Conservation (phyloP, 2,113 vertebrate species). For the Pseudolaguvia tuberculata region DNA sequence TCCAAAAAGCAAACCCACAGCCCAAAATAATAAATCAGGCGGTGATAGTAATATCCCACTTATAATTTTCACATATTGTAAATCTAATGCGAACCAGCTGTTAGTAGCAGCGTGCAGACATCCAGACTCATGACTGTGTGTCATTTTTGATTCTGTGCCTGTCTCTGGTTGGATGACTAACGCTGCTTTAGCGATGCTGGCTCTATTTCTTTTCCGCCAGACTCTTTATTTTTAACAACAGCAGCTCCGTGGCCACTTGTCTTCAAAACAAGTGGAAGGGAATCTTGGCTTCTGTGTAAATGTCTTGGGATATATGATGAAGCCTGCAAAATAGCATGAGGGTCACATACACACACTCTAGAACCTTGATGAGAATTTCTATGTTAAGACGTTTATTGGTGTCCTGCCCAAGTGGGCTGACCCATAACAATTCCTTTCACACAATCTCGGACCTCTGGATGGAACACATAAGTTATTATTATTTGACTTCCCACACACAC, state of each 20-base stretch:
- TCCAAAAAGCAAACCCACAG: neutral
- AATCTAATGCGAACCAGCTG: constrained; percentile 15
- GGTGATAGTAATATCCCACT: neutral
- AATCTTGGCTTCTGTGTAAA: constrained; percentile 33
- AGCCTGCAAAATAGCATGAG: neutral
- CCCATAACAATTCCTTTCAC: constrained; percentile 18
- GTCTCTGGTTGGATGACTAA: constrained; percentile 13
- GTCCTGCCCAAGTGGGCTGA: constrained; percentile 6
- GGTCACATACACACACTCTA: neutral
- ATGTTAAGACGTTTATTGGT: constrained; percentile 15
- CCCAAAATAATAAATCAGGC: neutral
- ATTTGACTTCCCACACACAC: constrained; percentile 13
- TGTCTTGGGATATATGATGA: constrained; percentile 20
- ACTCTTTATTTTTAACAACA: constrained; percentile 47
- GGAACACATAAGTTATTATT: neutral
- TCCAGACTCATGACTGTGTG: constrained; percentile 7
- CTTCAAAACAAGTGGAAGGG: constrained; percentile 49
- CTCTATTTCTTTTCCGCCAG: constrained; percentile 11
- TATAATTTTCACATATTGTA: constrained; percentile 10
- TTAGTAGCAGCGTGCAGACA: neutral
- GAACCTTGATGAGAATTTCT: constrained; percentile 3
- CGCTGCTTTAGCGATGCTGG: neutral
- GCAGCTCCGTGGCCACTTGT: constrained; percentile 24
- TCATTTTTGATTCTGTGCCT: neutral
- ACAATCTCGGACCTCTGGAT: neutral